phyloP scores from a whole-genome alignment of 1,140 invertebrate genomes.

The Paraescarpia echinospica region DNA sequence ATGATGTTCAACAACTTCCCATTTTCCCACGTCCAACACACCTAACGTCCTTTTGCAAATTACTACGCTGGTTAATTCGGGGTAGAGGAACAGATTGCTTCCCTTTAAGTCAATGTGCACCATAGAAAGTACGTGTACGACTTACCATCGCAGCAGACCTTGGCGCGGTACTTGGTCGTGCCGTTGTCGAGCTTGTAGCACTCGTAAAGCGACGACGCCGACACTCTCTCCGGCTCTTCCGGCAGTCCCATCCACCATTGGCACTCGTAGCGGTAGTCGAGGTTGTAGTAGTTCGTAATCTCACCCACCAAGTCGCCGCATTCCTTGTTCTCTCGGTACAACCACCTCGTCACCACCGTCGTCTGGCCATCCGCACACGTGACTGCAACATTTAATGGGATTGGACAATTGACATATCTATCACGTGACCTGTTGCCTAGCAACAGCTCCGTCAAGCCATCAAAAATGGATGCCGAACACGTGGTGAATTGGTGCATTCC shows the following conservation, averaged over 20 bases:
- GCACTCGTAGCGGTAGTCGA: conserved; percentile 6
- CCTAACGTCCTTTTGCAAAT: too few relatives aligned
- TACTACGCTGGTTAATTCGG: too few relatives aligned
- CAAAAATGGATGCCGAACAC: too few relatives aligned
- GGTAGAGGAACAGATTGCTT: too few relatives aligned
- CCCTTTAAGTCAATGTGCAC: too few relatives aligned
- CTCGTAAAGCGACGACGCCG: neutral
- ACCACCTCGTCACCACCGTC: neutral
- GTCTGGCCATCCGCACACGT: neutral
- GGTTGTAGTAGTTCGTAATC: conserved; percentile 9
- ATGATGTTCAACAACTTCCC: too few relatives aligned
- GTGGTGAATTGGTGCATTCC: too few relatives aligned
- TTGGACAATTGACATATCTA: too few relatives aligned
- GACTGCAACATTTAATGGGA: neutral
- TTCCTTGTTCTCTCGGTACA: neutral
- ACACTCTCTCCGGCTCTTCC: neutral
- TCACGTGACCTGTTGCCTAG: too few relatives aligned
- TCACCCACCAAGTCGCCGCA: neutral
- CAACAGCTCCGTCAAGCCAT: too few relatives aligned
- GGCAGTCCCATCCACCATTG: neutral
- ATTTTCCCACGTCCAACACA: too few relatives aligned
- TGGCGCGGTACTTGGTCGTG: conserved; percentile 7
- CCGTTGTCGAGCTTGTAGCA: conserved; percentile 9
- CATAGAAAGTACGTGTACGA: neutral
- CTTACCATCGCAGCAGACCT: conserved; percentile 8